Evolutionary conservation across 2,888 invertebrate species (phyloP).

Genomic region (Halocaridina rubra): DNA sequence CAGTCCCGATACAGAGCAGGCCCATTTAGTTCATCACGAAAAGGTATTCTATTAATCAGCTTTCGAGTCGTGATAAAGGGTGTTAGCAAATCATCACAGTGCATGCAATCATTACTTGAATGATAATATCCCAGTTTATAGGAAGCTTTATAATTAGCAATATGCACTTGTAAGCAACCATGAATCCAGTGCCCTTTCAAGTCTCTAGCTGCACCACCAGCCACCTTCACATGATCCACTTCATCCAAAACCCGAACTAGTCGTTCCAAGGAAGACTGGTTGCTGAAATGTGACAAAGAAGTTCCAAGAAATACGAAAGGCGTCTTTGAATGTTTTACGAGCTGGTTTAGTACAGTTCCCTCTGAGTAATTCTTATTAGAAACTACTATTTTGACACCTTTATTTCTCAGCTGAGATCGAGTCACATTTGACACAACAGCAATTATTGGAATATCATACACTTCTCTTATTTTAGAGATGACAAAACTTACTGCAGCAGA

Average conservation of each 20-base stretch:
- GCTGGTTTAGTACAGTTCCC: slow-evolving; percentile 11
- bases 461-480: neutral
- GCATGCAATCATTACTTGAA: slow-evolving; percentile 66
- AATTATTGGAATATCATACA: slow-evolving; percentile 7
- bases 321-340: neutral
- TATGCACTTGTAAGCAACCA: slow-evolving; percentile 66
- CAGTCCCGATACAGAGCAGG: slow-evolving; percentile 66
- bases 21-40: slow-evolving; percentile 62
- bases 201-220: slow-evolving; percentile 39
- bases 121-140: slow-evolving; percentile 66
- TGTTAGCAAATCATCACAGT: slow-evolving; percentile 66
- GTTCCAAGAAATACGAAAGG: slow-evolving; percentile 23
- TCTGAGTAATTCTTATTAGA: neutral
- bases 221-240: slow-evolving; percentile 18
- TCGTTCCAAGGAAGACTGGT: slow-evolving; percentile 30
- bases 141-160: slow-evolving; percentile 65
- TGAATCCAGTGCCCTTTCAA: slow-evolving; percentile 66
- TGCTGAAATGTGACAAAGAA: slow-evolving; percentile 13
- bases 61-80: slow-evolving; percentile 65
- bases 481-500: neutral
- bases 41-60: slow-evolving; percentile 56
- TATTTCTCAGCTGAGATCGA: neutral
- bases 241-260: slow-evolving; percentile 24
- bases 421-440: neutral
- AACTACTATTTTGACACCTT: neutral